These are phyloP conservation scores for Selene dorsalis DNA, from an alignment of 2,797 vertebrate species.

Conservation along the genomic window DNA sequence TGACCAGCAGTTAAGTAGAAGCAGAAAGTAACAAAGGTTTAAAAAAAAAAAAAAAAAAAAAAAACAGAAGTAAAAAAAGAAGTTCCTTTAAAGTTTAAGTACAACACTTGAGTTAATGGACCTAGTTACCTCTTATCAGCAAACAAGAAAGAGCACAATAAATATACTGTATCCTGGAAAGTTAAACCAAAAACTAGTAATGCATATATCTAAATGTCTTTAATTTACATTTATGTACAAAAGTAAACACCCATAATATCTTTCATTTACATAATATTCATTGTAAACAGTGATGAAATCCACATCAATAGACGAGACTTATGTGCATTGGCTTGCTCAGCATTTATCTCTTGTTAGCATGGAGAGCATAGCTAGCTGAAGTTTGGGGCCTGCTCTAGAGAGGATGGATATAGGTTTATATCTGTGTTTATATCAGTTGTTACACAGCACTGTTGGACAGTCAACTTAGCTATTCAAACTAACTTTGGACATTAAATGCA, in stretches of 20 bases:
- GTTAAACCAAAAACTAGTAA: constrained; percentile 49
- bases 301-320: constrained; percentile 65
- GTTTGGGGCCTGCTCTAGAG: constrained; percentile 54
- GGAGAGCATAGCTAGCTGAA: constrained; percentile 69
- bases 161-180: constrained; percentile 42
- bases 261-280: constrained; percentile 70
- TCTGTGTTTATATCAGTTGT: constrained; percentile 51
- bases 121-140: constrained; percentile 17
- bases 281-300: constrained; percentile 79
- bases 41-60: background rate
- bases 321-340: constrained; percentile 68
- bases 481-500: constrained; percentile 70
- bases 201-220: constrained; percentile 72
- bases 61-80: constrained; percentile 22
- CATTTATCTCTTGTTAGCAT: constrained; percentile 70
- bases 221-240: constrained; percentile 80
- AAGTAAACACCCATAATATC: constrained; percentile 67
- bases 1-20: constrained; percentile 2
- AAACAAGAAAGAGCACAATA: constrained; percentile 44
- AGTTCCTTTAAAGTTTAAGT: constrained; percentile 3
- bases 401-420: constrained; percentile 59
- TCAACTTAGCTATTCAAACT: constrained; percentile 33
- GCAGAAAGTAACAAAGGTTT: background rate
- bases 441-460: constrained; percentile 56
- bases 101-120: constrained; percentile 22